A percentile compares a stretch with the other conserved stretches of the same genome.
These are phyloP conservation scores for Physeter macrocephalus DNA, from an alignment of 2,113 vertebrate species.

Conservation along the genomic window DNA sequence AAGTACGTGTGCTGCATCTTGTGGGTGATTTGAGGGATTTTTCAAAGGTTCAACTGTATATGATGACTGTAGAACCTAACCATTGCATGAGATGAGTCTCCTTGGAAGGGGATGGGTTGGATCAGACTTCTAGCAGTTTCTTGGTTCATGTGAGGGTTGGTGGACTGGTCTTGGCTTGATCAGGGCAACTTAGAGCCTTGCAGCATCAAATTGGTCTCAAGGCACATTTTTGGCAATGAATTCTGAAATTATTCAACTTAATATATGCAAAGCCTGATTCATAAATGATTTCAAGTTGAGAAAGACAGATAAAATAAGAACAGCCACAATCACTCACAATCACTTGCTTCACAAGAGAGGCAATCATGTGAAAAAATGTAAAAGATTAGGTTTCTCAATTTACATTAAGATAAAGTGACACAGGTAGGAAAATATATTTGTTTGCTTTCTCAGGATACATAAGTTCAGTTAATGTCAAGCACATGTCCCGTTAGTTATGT, in stretches of 20 bases:
- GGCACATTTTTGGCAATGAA: constrained; percentile 7
- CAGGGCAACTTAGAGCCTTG: neutral
- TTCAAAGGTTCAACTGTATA: neutral
- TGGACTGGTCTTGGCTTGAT: neutral
- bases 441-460: constrained; percentile 49
- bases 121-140: neutral
- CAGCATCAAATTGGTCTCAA: neutral
- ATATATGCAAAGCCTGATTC: neutral
- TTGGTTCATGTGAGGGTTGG: neutral
- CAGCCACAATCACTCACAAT: neutral
- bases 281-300: constrained; percentile 44
- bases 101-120: neutral
- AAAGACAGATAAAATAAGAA: constrained; percentile 11
- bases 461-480: constrained; percentile 43
- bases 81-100: neutral
- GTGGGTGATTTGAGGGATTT: neutral
- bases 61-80: neutral
- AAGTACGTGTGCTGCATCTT: neutral
- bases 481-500: constrained; percentile 15
- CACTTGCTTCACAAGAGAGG: neutral
- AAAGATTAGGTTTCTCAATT: constrained; percentile 64
- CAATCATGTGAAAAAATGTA: constrained; percentile 32
- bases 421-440: constrained; percentile 51
- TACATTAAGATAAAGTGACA: constrained; percentile 55
- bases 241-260: constrained; percentile 11